Conservation (phyloP, 2,888 invertebrate species). For the Phragmatobia fuliginosa region DNA sequence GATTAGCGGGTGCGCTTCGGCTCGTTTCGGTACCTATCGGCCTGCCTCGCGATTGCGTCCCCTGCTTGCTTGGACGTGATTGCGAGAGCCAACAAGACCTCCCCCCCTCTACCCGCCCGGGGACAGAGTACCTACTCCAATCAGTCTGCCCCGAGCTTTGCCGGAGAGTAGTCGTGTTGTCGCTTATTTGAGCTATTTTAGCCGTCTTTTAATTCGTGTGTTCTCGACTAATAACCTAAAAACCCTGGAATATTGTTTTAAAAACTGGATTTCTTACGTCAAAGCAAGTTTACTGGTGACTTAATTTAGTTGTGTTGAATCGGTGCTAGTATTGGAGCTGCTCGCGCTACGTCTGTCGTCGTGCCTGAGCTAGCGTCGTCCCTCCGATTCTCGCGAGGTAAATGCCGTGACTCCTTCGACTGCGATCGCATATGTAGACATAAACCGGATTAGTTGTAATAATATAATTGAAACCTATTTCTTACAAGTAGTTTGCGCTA, state of each 20-base stretch:
- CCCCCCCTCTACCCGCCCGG: slow-evolving; percentile 66
- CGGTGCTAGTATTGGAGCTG: slow-evolving; percentile 76
- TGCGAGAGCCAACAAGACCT: slow-evolving; percentile 69
- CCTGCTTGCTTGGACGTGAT: slow-evolving; percentile 69
- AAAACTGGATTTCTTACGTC: slow-evolving; percentile 60
- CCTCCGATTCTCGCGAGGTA: slow-evolving; percentile 81
- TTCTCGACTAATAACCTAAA: slow-evolving; percentile 60
- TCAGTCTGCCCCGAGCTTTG: slow-evolving; percentile 75
- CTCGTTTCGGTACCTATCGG: slow-evolving; percentile 67
- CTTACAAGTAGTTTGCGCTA: slow-evolving; percentile 55
- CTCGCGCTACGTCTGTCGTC: slow-evolving; percentile 74
- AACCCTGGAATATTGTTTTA: slow-evolving; percentile 58
- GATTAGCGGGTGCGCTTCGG: slow-evolving; percentile 71
- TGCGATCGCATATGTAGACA: slow-evolving; percentile 78
- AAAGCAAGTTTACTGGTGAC: slow-evolving; percentile 59
- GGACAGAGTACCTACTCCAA: slow-evolving; percentile 53
- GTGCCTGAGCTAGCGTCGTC: slow-evolving; percentile 78
- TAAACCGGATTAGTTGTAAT: slow-evolving; percentile 76
- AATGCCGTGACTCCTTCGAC: slow-evolving; percentile 76
- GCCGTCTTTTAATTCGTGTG: slow-evolving; percentile 80
- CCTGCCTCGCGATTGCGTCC: slow-evolving; percentile 61
- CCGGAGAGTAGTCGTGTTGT: slow-evolving; percentile 58
- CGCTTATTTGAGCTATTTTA: slow-evolving; percentile 55
- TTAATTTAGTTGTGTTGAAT: slow-evolving; percentile 68
- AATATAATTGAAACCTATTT: slow-evolving; percentile 65